A percentile compares a stretch with the other conserved stretches of the same genome.
These are phyloP conservation scores for Zophobas atratus DNA, from an alignment of 1,140 invertebrate species.

Conservation along the genomic window DNA sequence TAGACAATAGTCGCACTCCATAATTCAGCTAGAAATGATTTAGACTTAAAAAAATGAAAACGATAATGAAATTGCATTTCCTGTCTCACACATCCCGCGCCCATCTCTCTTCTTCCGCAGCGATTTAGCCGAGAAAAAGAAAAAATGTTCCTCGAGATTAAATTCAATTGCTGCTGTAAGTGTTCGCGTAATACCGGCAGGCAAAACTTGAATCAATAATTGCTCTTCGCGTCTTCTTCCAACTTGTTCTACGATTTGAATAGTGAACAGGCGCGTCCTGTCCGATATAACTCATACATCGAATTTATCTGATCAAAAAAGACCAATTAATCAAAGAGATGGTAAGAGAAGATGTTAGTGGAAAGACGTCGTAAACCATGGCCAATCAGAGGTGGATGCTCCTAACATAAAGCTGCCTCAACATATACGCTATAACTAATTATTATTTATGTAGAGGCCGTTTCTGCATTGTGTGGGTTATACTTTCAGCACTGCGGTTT, in stretches of 20 bases:
- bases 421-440: constrained; percentile 31
- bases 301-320: constrained; percentile 33
- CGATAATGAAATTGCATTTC: neutral
- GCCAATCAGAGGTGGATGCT: constrained; percentile 31
- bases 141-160: constrained; percentile 17
- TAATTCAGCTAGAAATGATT: constrained; percentile 6
- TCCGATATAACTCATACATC: constrained; percentile 14
- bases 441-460: constrained; percentile 36
- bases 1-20: constrained; percentile 1
- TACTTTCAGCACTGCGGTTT: constrained; percentile 13
- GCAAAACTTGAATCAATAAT: constrained; percentile 25
- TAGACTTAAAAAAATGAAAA: neutral
- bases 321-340: constrained; percentile 23
- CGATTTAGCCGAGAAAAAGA: neutral
- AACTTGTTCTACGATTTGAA: constrained; percentile 27
- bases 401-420: constrained; percentile 30
- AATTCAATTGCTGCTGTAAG: constrained; percentile 24
- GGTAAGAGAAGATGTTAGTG: constrained; percentile 27
- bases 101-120: neutral
- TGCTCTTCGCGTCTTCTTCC: constrained; percentile 10
- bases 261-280: constrained; percentile 10
- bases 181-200: constrained; percentile 36
- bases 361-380: constrained; percentile 28
- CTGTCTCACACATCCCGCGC: neutral
- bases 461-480: constrained; percentile 25